phyloP scores from a whole-genome alignment of 53 echinoderm and acorn worm genomes.

The Echinarachnius parma region DNA sequence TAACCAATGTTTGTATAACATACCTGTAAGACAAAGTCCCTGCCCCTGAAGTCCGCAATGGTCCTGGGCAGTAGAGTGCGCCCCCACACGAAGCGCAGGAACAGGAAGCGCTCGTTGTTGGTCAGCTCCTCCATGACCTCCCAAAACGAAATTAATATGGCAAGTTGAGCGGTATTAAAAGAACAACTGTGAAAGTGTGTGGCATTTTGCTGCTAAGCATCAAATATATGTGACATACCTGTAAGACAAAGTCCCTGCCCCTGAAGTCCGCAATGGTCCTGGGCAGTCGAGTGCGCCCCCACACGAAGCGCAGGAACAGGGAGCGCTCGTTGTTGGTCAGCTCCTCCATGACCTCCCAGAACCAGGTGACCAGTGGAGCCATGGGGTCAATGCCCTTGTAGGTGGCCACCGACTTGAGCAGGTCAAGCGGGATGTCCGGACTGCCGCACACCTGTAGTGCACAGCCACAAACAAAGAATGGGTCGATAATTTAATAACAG shows the following conservation, averaged over 20 bases:
- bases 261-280: constrained; percentile 97
- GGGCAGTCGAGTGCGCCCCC: constrained; percentile 90
- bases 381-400: constrained; percentile 89
- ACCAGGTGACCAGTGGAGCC: constrained; percentile 91
- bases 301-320: constrained; percentile 91
- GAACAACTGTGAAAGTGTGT: no score
- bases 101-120: constrained; percentile 90
- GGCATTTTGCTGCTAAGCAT: no score
- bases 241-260: constrained; percentile 92
- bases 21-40: constrained; percentile 96
- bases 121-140: constrained; percentile 97
- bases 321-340: constrained; percentile 93
- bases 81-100: constrained; percentile 95
- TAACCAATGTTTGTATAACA: no score
- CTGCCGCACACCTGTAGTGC: constrained; percentile 88
- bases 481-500: no score
- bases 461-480: no score
- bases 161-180: no score
- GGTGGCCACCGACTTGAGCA: constrained; percentile 92
- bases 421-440: constrained; percentile 92
- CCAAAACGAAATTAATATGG: no score
- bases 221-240: no score
- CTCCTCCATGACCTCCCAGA: constrained; percentile 99
- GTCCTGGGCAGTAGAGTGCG: constrained; percentile 89
- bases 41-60: constrained; percentile 93